phyloP scores from a whole-genome alignment of 2,888 invertebrate genomes.

The Adelphocoris suturalis region DNA sequence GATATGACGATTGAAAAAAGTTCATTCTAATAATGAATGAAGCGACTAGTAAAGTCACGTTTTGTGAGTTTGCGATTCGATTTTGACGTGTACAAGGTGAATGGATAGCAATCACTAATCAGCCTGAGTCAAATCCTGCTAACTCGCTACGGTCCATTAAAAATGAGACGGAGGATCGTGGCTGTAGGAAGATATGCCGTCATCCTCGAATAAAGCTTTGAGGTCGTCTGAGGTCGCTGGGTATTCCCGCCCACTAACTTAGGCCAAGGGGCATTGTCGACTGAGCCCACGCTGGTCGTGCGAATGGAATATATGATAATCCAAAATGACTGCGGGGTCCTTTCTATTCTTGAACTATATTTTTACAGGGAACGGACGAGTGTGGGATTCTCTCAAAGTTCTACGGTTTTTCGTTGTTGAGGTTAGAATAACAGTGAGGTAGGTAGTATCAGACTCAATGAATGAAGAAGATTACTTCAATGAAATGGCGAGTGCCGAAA shows the following conservation, averaged over 20 bases:
- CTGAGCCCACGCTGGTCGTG: neutral
- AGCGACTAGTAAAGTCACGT: neutral
- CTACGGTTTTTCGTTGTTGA: too few relatives aligned
- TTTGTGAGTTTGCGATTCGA: neutral
- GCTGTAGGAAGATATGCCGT: neutral
- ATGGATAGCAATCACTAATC: neutral
- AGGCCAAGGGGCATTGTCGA: slow-evolving; percentile 2
- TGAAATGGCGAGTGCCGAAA: too few relatives aligned
- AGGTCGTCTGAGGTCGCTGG: neutral
- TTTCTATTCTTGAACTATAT: neutral
- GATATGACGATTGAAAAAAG: neutral
- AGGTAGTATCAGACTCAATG: too few relatives aligned
- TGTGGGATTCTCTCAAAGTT: too few relatives aligned
- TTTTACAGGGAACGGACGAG: too few relatives aligned
- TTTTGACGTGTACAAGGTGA: slow-evolving; percentile 6
- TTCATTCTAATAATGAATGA: neutral
- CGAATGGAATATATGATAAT: neutral
- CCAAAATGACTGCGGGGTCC: neutral
- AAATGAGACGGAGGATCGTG: neutral
- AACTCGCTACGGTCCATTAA: neutral
- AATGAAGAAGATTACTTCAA: too few relatives aligned
- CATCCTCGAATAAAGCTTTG: neutral
- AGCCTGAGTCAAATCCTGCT: neutral
- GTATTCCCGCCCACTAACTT: neutral
- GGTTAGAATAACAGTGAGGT: too few relatives aligned